phyloP scores from a whole-genome alignment of 2,888 invertebrate species.

The Philonicus albiceps region DNA sequence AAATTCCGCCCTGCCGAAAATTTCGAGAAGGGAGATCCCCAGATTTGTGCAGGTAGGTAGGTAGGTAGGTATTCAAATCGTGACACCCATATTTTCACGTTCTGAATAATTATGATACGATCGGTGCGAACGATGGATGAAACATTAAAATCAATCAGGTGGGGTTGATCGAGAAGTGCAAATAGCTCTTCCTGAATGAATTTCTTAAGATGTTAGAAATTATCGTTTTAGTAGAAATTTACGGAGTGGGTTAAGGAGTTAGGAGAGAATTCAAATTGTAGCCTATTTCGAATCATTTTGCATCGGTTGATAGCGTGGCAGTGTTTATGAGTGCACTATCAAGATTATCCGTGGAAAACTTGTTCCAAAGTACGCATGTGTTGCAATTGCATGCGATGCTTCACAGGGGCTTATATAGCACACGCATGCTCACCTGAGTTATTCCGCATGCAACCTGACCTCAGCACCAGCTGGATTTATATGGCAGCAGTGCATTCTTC shows the following conservation, averaged over 20 bases:
- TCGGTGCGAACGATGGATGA: background rate
- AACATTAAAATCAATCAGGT: conserved; percentile 23
- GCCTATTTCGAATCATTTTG: background rate
- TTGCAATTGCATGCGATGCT: background rate
- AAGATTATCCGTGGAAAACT: background rate
- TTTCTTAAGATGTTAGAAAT: background rate
- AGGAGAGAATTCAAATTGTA: background rate
- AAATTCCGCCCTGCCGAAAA: conserved; percentile 7
- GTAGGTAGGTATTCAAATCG: background rate
- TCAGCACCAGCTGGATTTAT: conserved; percentile 32
- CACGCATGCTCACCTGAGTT: conserved; percentile 27
- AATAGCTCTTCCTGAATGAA: conserved; percentile 22
- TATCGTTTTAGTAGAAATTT: background rate
- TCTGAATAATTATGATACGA: background rate
- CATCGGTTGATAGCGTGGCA: background rate
- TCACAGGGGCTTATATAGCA: background rate
- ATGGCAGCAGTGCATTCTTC: conserved; percentile 7
- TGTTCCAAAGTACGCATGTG: background rate
- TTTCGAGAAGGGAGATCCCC: background rate
- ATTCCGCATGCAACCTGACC: conserved; percentile 28
- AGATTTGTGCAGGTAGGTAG: background rate
- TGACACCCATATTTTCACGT: conserved; percentile 36
- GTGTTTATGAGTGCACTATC: conserved; percentile 12
- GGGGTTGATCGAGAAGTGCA: conserved; percentile 2
- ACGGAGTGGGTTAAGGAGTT: background rate